Percentiles rank a stretch among this genome's conserved stretches.
phyloP scores from a whole-genome alignment of 2,888 invertebrate species.

The Phortica okadai region DNA sequence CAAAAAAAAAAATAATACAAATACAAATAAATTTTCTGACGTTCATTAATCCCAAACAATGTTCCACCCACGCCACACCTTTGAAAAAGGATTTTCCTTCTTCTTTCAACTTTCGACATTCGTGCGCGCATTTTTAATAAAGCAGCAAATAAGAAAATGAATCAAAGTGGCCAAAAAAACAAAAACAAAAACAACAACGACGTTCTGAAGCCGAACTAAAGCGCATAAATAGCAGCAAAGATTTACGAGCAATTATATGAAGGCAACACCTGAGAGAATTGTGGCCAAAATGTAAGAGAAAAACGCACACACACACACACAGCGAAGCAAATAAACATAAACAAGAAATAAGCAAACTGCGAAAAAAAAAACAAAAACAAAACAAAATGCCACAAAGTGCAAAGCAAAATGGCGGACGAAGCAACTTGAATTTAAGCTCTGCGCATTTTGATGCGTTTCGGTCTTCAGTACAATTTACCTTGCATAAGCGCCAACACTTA shows the following conservation, averaged over 20 bases:
- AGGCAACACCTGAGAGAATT: constrained; percentile 35
- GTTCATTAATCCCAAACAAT: neutral
- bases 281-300: neutral
- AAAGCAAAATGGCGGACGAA: neutral
- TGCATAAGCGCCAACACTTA: constrained; percentile 33
- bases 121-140: constrained; percentile 34
- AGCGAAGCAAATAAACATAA: neutral
- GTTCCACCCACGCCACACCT: neutral
- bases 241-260: constrained; percentile 54
- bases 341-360: neutral
- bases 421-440: constrained; percentile 5
- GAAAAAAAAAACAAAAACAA: constrained; percentile 15
- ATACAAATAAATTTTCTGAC: constrained; percentile 15
- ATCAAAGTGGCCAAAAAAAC: neutral
- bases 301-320: constrained; percentile 29
- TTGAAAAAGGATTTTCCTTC: neutral
- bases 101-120: neutral
- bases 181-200: neutral
- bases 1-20: neutral
- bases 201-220: neutral
- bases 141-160: constrained; percentile 14
- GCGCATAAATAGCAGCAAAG: constrained; percentile 32
- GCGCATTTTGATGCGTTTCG: constrained; percentile 28
- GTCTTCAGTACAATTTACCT: neutral
- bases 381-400: constrained; percentile 1